phyloP scores from a whole-genome alignment of 2,888 invertebrate species.

The Griposia aprilina region DNA sequence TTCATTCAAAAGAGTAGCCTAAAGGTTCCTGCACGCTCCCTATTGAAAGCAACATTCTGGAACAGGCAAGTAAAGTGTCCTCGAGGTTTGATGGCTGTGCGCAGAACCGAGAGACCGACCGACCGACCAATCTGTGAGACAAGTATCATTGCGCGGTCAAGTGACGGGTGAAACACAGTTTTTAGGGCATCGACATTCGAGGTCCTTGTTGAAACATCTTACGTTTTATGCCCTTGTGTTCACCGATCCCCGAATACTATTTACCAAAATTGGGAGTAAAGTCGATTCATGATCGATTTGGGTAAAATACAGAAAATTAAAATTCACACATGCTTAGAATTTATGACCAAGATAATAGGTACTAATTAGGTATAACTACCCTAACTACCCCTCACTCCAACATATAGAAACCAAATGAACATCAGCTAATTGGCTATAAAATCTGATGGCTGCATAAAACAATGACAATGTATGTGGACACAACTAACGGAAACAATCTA shows the following conservation, averaged over 20 bases:
- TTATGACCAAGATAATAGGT: neutral
- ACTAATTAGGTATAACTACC: constrained; percentile 1
- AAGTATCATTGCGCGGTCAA: constrained; percentile 25
- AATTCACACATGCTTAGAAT: neutral
- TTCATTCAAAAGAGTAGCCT: neutral
- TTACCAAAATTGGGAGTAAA: neutral
- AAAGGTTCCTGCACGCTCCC: neutral
- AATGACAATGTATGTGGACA: constrained; percentile 65
- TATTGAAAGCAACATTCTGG: neutral
- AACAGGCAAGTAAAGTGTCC: neutral
- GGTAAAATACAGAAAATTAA: neutral
- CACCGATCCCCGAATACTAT: neutral
- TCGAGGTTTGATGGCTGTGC: neutral
- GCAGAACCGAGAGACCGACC: neutral
- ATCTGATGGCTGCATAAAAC: constrained; percentile 54
- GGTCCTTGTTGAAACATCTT: neutral
- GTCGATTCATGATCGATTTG: neutral
- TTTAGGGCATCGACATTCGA: constrained; percentile 13
- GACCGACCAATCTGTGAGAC: constrained; percentile 18
- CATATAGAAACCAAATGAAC: constrained; percentile 27
- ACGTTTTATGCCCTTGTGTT: neutral
- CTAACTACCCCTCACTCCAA: constrained; percentile 1
- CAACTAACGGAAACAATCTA: constrained; percentile 80
- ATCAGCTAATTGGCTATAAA: constrained; percentile 44
- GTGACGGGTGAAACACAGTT: neutral